phyloP scores from a whole-genome alignment of 2,888 invertebrate genomes.

The Marasmarcha lunaedactyla region DNA sequence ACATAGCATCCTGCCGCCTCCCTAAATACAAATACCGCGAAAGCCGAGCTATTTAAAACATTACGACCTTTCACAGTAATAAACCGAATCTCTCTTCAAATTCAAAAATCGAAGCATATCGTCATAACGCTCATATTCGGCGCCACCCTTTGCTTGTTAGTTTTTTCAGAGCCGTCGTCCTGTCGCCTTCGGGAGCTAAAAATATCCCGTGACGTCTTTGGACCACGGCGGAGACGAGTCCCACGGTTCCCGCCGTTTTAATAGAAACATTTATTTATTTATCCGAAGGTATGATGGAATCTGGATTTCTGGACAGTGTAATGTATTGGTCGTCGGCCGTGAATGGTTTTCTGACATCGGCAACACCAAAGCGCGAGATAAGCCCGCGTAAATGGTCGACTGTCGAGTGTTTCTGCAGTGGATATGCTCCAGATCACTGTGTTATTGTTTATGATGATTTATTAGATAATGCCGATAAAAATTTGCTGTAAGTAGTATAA shows the following conservation, averaged over 20 bases:
- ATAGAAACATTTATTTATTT: slow-evolving; percentile 61
- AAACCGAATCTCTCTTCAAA: too few species aligned
- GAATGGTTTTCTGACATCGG: too few species aligned
- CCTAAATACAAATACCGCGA: too few species aligned
- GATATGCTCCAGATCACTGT: too few species aligned
- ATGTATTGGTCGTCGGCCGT: neutral
- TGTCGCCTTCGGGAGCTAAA: slow-evolving; percentile 44
- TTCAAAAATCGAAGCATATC: neutral
- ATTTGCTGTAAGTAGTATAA: too few species aligned
- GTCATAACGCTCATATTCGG: slow-evolving; percentile 23
- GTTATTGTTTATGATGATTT: too few species aligned
- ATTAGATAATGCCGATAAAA: too few species aligned
- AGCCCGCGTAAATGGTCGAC: too few species aligned
- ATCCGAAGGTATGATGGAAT: slow-evolving; percentile 13
- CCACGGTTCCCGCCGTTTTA: slow-evolving; percentile 26
- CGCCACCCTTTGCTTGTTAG: slow-evolving; percentile 47
- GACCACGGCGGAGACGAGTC: slow-evolving; percentile 23
- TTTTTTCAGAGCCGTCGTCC: slow-evolving; percentile 54
- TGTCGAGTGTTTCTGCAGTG: too few species aligned
- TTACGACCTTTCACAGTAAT: too few species aligned
- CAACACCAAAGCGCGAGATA: too few species aligned
- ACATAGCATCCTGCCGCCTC: too few species aligned
- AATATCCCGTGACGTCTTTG: slow-evolving; percentile 56
- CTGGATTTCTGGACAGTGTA: neutral
- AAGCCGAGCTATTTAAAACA: slow-evolving; percentile 9